phyloP scores from a whole-genome alignment of 2,113 vertebrate genomes.

The Bettongia penicillata region DNA sequence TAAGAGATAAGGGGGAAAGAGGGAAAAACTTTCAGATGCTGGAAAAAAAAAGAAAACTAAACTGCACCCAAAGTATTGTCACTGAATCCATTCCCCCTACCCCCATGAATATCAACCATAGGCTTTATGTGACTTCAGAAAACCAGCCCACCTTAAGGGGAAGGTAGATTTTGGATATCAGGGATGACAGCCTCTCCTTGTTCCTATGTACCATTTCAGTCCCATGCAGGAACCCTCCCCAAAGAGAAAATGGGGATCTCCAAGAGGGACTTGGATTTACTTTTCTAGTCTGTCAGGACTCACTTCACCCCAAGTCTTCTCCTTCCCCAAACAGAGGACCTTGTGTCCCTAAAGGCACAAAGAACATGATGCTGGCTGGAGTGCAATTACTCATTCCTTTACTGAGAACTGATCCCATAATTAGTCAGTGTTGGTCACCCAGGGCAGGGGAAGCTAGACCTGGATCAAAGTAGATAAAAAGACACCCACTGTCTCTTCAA shows the following conservation, averaged over 20 bases:
- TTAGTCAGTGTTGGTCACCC: constrained; percentile 18
- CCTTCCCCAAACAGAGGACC: neutral
- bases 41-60: neutral
- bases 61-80: neutral
- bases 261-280: neutral
- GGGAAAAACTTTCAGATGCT: neutral
- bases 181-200: constrained; percentile 46
- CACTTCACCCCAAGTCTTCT: constrained; percentile 25
- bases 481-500: constrained; percentile 38
- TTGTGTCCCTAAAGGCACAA: constrained; percentile 13
- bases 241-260: constrained; percentile 59
- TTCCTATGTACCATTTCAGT: constrained; percentile 20
- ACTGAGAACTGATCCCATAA: constrained; percentile 61
- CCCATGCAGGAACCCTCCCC: constrained; percentile 46
- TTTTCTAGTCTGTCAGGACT: constrained; percentile 23
- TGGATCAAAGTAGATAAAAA: constrained; percentile 29
- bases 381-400: constrained; percentile 22
- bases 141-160: constrained; percentile 13
- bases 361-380: constrained; percentile 47
- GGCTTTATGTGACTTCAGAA: constrained; percentile 46
- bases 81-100: neutral
- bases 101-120: constrained; percentile 5
- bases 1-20: neutral
- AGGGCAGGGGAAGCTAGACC: constrained; percentile 22
- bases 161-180: constrained; percentile 13